Evolutionary conservation across 2,113 vertebrate species (phyloP).

Genomic region (Anthoscopus minutus): DNA sequence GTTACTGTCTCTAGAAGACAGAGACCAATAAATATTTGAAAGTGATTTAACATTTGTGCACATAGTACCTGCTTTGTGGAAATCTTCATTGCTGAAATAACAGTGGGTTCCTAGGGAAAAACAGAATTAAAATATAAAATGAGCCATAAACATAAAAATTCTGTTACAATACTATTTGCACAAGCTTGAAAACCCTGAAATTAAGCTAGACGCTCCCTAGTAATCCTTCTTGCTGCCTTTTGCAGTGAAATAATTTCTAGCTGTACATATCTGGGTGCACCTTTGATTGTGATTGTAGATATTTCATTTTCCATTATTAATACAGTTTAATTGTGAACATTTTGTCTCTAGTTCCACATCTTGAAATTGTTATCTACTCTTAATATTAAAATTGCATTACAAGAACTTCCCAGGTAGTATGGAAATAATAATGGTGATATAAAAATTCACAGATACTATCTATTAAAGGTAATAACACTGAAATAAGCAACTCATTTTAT

Average conservation of each 20-base stretch:
- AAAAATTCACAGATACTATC: neutral
- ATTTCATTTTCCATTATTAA: neutral
- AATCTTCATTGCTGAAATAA: conserved; percentile 92
- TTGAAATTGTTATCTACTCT: neutral
- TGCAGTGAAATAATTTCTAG: neutral
- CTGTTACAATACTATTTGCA: neutral
- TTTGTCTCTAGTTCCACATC: neutral
- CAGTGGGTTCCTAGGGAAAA: conserved; percentile 80
- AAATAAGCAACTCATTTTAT: neutral
- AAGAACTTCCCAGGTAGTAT: neutral
- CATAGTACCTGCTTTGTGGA: conserved; percentile 92
- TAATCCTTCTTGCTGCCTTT: neutral
- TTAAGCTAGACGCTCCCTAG: neutral
- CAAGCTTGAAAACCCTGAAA: neutral
- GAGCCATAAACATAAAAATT: neutral
- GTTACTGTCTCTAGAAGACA: conserved; percentile 38
- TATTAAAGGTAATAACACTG: neutral
- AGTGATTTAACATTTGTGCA: conserved; percentile 34
- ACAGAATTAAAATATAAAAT: neutral
- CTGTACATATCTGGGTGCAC: neutral
- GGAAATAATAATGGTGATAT: neutral
- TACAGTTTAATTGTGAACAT: neutral
- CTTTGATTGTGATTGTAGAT: neutral
- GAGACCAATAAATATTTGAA: conserved; percentile 42
- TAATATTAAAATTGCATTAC: neutral